Base-by-base conservation (phyloP, 2,888 invertebrate species). In the Hydriomena furcata region DNA sequence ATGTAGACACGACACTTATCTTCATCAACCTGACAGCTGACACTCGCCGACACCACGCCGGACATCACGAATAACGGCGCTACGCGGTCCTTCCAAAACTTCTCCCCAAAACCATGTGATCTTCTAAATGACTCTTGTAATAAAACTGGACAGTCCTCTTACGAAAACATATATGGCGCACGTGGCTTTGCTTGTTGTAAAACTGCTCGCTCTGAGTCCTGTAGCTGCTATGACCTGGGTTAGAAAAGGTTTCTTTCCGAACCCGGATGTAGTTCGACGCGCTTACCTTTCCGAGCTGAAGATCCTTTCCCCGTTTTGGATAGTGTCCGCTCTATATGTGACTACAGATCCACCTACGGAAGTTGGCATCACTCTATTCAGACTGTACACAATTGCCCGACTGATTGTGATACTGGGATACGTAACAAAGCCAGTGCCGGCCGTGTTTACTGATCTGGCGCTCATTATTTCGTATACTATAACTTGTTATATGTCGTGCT, bases 231-330 rank as follows among this genome's bases (percentile, higher is more conserved):
- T 76, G 66, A 74, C 76, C 0, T 83, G 79, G 79, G 71, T 79
- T 1, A 63, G 60, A 30, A 73, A 76, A 56, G 79, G 75, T 1
- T 6, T 75, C 5, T 77, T 82, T 42, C 40, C 60, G 1, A 67
- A 76, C 51, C 56, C 66, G 0, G 73, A 76, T 4, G 61, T 71
- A 1, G 59, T 79, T 0, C 64, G 79, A 42, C 66, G 78, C 35
- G 79, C 77, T 0, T 81, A 82, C 45, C 57, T 82, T n/a, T 68
- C 73, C 1, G 83, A 83, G 34, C 48, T 84, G 37, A 83, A 84
- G 65, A 71, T 69, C 8, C 40, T 83, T 6, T 72, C 77, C 1
- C 83, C 84, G 0, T 82, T 76, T 48, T 84, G 84, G 84, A 58
- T 80, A 1, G 63, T 77, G 0, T 78, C 73, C 1, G 80, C 76